phyloP scores from a whole-genome alignment of 2,113 vertebrate genomes.

The Neofelis nebulosa region DNA sequence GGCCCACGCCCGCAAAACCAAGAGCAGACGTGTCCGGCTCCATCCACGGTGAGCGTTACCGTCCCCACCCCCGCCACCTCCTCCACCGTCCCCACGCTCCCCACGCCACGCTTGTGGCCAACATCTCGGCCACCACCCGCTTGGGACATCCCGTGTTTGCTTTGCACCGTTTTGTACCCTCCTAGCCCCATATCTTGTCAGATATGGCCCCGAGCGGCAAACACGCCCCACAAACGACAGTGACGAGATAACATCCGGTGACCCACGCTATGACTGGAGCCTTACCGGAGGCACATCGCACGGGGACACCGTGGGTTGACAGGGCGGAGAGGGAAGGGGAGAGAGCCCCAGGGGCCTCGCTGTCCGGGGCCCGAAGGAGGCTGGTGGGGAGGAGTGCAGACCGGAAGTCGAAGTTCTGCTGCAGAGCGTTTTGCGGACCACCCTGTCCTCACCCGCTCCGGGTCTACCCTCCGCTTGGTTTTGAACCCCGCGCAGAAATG shows the following conservation, averaged over 20 bases:
- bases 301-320: no score
- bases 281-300: fast-evolving
- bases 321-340: no score
- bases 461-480: background rate
- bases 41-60: fast-evolving
- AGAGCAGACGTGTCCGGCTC: background rate
- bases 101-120: fast-evolving
- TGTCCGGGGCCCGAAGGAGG: background rate
- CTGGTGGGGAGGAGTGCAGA: no score
- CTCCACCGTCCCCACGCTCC: fast-evolving
- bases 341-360: background rate
- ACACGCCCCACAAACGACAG: background rate
- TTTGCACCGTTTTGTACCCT: background rate
- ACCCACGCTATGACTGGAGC: background rate
- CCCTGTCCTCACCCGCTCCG: no score
- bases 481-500: background rate
- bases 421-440: background rate
- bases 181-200: fast-evolving
- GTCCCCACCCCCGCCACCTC: background rate
- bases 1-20: background rate
- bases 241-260: background rate
- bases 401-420: background rate
- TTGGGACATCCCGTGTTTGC: no score
- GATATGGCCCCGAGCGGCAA: background rate
- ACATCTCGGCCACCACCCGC: background rate